Conservation (phyloP, 2,797 vertebrate genomes). For the Amblyraja radiata region DNA sequence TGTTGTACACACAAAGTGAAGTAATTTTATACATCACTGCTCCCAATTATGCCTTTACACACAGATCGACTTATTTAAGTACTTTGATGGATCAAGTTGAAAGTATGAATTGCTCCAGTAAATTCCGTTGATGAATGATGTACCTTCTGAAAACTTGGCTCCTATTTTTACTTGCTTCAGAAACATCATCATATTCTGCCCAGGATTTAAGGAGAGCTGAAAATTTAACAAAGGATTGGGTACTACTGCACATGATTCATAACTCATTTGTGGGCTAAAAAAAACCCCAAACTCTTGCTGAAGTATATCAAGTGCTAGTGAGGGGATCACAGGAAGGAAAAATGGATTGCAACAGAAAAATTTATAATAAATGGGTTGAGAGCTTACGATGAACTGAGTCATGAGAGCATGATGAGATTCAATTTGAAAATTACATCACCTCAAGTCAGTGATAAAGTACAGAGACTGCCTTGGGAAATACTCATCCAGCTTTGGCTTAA, state of each 20-base stretch:
- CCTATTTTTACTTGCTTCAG: background rate
- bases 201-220: too few species aligned
- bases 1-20: background rate
- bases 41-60: background rate
- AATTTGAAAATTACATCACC: too few species aligned
- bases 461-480: background rate
- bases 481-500: background rate
- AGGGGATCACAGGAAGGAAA: too few species aligned
- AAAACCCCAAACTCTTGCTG: too few species aligned
- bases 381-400: background rate
- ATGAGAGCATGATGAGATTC: background rate
- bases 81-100: conserved; percentile 6
- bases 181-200: background rate
- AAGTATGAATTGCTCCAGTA: conserved; percentile 4
- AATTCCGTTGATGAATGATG: background rate
- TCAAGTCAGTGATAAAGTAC: background rate
- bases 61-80: background rate
- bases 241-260: too few species aligned
- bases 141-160: background rate
- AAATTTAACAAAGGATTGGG: too few species aligned
- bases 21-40: conserved; percentile 6
- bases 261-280: background rate
- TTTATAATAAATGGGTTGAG: background rate
- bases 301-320: too few species aligned
- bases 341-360: background rate